A percentile compares a stretch with the other conserved stretches of the same genome.
Evolutionary conservation across 2,888 invertebrate genomes (phyloP).

Genomic region (Azorinus chamasolen): DNA sequence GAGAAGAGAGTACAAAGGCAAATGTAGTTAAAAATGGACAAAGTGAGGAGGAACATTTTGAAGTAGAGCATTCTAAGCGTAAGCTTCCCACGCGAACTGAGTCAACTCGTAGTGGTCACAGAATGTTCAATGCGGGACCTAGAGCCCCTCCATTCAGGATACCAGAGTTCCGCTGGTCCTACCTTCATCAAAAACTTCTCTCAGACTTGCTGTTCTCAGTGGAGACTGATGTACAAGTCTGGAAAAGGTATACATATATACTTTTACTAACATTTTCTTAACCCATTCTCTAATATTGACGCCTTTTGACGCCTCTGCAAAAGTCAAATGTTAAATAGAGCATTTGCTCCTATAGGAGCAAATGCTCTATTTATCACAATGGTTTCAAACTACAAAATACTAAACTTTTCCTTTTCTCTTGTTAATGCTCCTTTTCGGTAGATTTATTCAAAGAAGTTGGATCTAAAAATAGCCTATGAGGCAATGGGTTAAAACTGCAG

Average conservation of each 20-base stretch:
- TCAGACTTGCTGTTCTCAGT: conserved; percentile 98
- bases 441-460: no score
- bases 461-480: no score
- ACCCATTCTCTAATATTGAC: no score
- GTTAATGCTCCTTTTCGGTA: no score
- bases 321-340: no score
- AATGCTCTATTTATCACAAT: no score
- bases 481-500: no score
- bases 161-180: conserved; percentile 99
- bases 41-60: conserved; percentile 12
- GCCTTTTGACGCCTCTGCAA: no score
- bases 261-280: not conserved
- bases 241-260: conserved; percentile 89
- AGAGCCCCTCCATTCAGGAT: conserved; percentile 93
- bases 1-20: conserved; percentile 2
- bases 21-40: conserved; percentile 25
- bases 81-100: conserved; percentile 65
- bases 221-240: conserved; percentile 98
- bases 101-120: conserved; percentile 71
- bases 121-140: conserved; percentile 85
- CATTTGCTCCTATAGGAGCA: no score
- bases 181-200: conserved; percentile 97
- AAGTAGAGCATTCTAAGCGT: conserved; percentile 44
- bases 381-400: no score
- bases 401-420: no score